A percentile compares a stretch with the other conserved stretches of the same genome.
These are phyloP conservation scores for Agrotis ipsilon DNA, from an alignment of 2,888 invertebrate species.

Conservation along the genomic window DNA sequence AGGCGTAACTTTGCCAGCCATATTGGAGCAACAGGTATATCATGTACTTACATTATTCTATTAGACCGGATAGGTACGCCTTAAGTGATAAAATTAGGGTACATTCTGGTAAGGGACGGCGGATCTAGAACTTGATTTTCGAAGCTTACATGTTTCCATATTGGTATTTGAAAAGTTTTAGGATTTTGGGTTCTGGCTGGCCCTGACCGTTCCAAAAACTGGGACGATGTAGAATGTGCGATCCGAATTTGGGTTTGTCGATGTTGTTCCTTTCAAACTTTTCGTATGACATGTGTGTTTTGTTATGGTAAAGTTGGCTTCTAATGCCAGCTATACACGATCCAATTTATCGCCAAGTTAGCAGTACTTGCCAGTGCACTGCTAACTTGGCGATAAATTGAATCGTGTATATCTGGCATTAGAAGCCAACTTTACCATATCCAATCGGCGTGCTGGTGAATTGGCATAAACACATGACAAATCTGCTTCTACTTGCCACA, in stretches of 20 bases:
- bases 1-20: constrained; percentile 66
- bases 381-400: too few species aligned
- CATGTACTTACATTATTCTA: constrained; percentile 62
- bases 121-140: constrained; percentile 10
- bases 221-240: neutral
- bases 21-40: constrained; percentile 70
- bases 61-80: constrained; percentile 54
- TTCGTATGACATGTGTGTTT: too few species aligned
- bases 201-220: neutral
- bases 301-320: neutral
- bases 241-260: neutral
- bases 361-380: too few species aligned
- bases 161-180: constrained; percentile 18
- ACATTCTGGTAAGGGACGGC: constrained; percentile 18
- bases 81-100: constrained; percentile 46
- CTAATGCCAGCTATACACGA: neutral
- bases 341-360: too few species aligned
- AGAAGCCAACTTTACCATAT: neutral
- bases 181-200: neutral
- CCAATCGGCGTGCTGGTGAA: too few species aligned
- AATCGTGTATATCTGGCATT: too few species aligned
- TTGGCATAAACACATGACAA: too few species aligned
- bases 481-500: too few species aligned
- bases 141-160: constrained; percentile 14
- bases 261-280: neutral